These are phyloP conservation scores for Villa cingulata DNA, from an alignment of 2,888 invertebrate genomes.

Conservation along the genomic window DNA sequence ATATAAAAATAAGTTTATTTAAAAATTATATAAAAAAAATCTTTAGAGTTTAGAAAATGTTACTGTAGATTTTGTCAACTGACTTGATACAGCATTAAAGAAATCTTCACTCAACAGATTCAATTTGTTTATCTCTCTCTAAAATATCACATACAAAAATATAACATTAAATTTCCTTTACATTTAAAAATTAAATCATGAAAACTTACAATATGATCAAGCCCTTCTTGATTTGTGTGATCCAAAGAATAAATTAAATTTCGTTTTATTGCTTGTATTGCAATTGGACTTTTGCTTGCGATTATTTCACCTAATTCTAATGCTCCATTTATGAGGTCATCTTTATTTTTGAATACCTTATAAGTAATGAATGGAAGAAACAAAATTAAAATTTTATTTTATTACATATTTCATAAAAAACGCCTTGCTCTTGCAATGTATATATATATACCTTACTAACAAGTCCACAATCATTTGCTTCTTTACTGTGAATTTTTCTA, in stretches of 20 bases:
- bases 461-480: conserved; percentile 69
- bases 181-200: too few species aligned
- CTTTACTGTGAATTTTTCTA: conserved; percentile 62
- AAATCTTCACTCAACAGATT: conserved; percentile 88
- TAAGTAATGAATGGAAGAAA: too few species aligned
- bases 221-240: conserved; percentile 70
- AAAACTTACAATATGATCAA: conserved; percentile 76
- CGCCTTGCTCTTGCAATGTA: neutral
- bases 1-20: too few species aligned
- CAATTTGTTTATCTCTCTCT: conserved; percentile 71
- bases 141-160: conserved; percentile 25
- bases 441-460: conserved; percentile 69
- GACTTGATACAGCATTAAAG: conserved; percentile 62
- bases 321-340: conserved; percentile 51
- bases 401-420: neutral
- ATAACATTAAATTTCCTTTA: conserved; percentile 9
- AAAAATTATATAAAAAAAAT: too few species aligned
- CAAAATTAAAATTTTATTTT: neutral
- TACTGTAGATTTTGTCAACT: conserved; percentile 41
- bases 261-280: conserved; percentile 81
- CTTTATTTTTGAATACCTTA: conserved; percentile 27
- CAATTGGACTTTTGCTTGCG: conserved; percentile 83
- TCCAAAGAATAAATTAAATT: conserved; percentile 76
- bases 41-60: neutral
- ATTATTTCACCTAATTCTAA: conserved; percentile 64